These are phyloP conservation scores for Rhinogobius similis DNA, from an alignment of 2,113 vertebrate genomes.

Conservation along the genomic window DNA sequence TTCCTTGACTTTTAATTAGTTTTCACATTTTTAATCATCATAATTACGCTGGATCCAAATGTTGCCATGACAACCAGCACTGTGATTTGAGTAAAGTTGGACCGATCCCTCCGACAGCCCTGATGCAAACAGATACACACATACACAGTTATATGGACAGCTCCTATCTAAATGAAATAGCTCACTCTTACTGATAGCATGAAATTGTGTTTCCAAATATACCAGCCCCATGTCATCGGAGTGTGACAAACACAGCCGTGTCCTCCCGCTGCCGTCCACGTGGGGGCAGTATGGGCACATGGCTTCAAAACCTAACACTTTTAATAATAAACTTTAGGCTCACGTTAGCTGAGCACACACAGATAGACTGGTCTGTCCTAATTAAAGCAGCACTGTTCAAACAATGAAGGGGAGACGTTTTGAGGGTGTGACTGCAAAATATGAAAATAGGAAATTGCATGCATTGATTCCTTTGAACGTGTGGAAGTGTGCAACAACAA, in stretches of 20 bases:
- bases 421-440: slow-evolving; percentile 42
- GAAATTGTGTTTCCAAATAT: slow-evolving; percentile 78
- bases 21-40: slow-evolving; percentile 73
- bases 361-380: slow-evolving; percentile 60
- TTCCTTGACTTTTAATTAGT: slow-evolving; percentile 72
- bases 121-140: slow-evolving; percentile 23
- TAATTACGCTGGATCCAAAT: slow-evolving; percentile 55
- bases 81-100: slow-evolving; percentile 52
- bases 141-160: slow-evolving; percentile 46
- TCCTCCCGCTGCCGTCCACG: slow-evolving; percentile 41
- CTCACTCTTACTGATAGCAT: slow-evolving; percentile 72
- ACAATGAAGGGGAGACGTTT: slow-evolving; percentile 66
- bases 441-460: slow-evolving; percentile 37
- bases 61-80: slow-evolving; percentile 63
- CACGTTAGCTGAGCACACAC: slow-evolving; percentile 17
- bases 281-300: slow-evolving; percentile 65
- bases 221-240: slow-evolving; percentile 69
- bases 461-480: slow-evolving; percentile 1
- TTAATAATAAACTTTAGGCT: slow-evolving; percentile 26
- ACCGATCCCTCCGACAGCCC: slow-evolving; percentile 24
- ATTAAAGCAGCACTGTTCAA: slow-evolving; percentile 70
- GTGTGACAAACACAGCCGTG: slow-evolving; percentile 44
- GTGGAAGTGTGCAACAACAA: background rate
- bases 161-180: slow-evolving; percentile 75
- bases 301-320: slow-evolving; percentile 7